Evolutionary conservation across 2,888 invertebrate genomes (phyloP).

Genomic region (Diadegma fenestrale): DNA sequence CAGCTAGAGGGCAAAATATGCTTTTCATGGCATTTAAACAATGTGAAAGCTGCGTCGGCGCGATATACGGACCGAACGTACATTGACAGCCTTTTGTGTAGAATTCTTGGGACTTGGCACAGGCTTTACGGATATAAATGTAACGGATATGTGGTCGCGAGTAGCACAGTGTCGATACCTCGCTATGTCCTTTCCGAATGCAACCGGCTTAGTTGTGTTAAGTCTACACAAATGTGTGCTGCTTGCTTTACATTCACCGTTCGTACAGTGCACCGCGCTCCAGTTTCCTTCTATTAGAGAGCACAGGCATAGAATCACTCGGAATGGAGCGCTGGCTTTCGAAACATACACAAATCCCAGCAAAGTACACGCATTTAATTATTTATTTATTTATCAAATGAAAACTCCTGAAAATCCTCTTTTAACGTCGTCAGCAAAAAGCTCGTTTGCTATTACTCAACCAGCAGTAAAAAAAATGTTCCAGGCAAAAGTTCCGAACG

Average conservation of each 20-base stretch:
- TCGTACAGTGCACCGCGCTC: slow-evolving; percentile 62
- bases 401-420: not conserved
- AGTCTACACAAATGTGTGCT: slow-evolving; percentile 9
- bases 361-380: not conserved
- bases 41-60: slow-evolving; percentile 53
- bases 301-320: slow-evolving; percentile 9
- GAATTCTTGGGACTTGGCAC: slow-evolving; percentile 24
- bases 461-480: not conserved
- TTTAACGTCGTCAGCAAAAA: not conserved
- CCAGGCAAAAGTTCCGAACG: not conserved
- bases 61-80: not conserved
- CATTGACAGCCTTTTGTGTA: not conserved
- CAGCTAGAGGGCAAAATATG: slow-evolving; percentile 18
- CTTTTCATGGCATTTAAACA: slow-evolving; percentile 43
- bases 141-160: slow-evolving; percentile 29
- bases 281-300: slow-evolving; percentile 53
- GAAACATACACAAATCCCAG: slow-evolving; percentile 54
- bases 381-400: not conserved
- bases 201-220: slow-evolving; percentile 9
- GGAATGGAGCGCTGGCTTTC: slow-evolving; percentile 59
- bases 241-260: slow-evolving; percentile 60
- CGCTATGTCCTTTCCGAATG: slow-evolving; percentile 27
- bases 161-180: slow-evolving; percentile 50
- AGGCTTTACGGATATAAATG: not conserved
- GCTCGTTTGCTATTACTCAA: not conserved